A percentile compares a stretch with the other conserved stretches of the same genome.
Conservation (phyloP, 2,113 vertebrate species). For the Hepsetus odoe region DNA sequence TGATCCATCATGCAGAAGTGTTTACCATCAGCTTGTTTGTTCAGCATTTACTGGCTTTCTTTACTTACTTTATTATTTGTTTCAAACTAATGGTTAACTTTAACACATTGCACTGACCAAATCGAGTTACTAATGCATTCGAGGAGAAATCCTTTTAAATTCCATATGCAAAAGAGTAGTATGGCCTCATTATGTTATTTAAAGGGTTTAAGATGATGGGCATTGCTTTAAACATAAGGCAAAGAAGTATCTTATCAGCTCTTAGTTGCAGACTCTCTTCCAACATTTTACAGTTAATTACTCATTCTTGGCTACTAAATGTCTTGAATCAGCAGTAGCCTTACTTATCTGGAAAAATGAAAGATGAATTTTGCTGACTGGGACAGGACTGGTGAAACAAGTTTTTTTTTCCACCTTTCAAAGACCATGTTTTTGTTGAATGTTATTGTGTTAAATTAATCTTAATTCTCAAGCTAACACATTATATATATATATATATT, state of each 20-base stretch:
- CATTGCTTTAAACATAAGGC: neutral
- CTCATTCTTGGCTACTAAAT: neutral
- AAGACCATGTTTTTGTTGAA: conserved; percentile 3
- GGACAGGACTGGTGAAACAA: conserved; percentile 20
- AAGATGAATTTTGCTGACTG: neutral
- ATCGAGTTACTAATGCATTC: neutral
- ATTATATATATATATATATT: too few species aligned
- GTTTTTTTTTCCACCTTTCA: conserved; percentile 7
- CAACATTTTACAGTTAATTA: conserved; percentile 11
- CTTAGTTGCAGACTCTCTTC: neutral
- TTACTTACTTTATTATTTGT: neutral
- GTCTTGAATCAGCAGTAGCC: conserved; percentile 4
- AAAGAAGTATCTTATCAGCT: neutral
- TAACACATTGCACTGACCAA: neutral
- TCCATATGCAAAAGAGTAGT: too few species aligned
- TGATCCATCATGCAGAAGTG: too few species aligned
- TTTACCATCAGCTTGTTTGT: neutral
- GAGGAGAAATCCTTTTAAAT: too few species aligned
- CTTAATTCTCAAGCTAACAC: too few species aligned
- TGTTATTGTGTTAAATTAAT: neutral
- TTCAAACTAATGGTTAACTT: neutral
- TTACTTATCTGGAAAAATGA: neutral
- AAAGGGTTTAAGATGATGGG: neutral
- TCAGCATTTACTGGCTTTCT: neutral
- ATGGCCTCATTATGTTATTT: neutral